Conservation (phyloP, 2,113 vertebrate species). For the Thinocorus orbignyianus region DNA sequence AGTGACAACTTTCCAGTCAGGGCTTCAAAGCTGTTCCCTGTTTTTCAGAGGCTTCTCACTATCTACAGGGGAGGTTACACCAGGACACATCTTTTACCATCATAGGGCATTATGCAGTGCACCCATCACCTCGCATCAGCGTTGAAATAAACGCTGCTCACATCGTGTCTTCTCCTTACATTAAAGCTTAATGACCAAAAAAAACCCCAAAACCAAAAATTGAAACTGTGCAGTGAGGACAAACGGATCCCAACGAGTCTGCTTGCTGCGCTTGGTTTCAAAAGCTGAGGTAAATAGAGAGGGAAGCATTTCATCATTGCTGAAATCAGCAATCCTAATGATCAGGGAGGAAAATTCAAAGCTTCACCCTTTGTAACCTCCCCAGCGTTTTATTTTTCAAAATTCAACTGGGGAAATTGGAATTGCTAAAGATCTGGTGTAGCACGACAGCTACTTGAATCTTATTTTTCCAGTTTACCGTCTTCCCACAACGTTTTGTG, state of each 20-base stretch:
- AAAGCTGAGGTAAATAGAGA: background rate
- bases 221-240: background rate
- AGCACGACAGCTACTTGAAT: background rate
- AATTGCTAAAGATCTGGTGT: background rate
- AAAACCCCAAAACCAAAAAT: background rate
- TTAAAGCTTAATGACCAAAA: constrained; percentile 43
- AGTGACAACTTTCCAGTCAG: background rate
- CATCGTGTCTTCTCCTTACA: background rate
- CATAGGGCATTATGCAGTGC: constrained; percentile 27
- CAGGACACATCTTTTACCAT: constrained; percentile 34
- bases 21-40: background rate
- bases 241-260: background rate
- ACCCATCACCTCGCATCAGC: constrained; percentile 51
- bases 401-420: background rate
- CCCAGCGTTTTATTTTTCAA: background rate
- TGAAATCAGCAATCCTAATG: background rate
- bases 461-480: background rate
- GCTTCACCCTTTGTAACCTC: background rate
- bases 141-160: background rate
- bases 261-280: background rate
- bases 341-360: background rate
- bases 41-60: background rate
- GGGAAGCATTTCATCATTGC: background rate
- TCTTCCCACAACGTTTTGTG: background rate
- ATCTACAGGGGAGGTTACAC: background rate